Evolutionary conservation across 2,888 invertebrate genomes (phyloP).

Genomic region (Rhagophthalmus giganteus): DNA sequence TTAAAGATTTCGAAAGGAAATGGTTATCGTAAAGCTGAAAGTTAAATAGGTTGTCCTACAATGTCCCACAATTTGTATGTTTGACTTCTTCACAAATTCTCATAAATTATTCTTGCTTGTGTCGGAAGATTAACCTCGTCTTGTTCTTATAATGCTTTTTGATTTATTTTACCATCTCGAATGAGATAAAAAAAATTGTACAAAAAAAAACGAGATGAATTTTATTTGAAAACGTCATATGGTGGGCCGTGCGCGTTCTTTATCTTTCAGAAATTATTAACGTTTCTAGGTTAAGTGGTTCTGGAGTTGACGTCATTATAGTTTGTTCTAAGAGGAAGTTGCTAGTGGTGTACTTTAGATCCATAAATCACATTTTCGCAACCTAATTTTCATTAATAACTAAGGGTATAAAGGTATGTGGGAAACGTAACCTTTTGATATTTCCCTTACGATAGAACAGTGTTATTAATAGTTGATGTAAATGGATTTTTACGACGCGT

Average conservation of each 20-base stretch:
- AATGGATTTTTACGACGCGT: too few relatives aligned
- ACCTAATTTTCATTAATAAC: neutral
- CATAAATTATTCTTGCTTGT: too few relatives aligned
- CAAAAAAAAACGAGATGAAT: neutral
- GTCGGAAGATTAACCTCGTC: too few relatives aligned
- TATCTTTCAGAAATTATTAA: neutral
- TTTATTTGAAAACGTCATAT: neutral
- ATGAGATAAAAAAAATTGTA: neutral
- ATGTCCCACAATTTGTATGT: too few relatives aligned
- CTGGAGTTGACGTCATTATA: neutral
- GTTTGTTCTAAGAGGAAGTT: neutral
- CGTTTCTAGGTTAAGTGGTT: neutral
- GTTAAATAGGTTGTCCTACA: too few relatives aligned
- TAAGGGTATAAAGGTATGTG: neutral
- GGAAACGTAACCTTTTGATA: too few relatives aligned
- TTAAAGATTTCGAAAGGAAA: too few relatives aligned
- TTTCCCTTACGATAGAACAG: too few relatives aligned
- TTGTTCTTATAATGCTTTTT: neutral
- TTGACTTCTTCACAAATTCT: too few relatives aligned
- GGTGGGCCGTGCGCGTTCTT: too few relatives aligned
- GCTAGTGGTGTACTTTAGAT: neutral
- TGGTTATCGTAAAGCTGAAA: too few relatives aligned
- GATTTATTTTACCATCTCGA: neutral
- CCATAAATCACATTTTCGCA: neutral
- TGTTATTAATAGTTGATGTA: too few relatives aligned